A percentile compares a stretch with the other conserved stretches of the same genome.
These are phyloP conservation scores for Aegithalos caudatus DNA, from an alignment of 2,113 vertebrate species.

Conservation along the genomic window DNA sequence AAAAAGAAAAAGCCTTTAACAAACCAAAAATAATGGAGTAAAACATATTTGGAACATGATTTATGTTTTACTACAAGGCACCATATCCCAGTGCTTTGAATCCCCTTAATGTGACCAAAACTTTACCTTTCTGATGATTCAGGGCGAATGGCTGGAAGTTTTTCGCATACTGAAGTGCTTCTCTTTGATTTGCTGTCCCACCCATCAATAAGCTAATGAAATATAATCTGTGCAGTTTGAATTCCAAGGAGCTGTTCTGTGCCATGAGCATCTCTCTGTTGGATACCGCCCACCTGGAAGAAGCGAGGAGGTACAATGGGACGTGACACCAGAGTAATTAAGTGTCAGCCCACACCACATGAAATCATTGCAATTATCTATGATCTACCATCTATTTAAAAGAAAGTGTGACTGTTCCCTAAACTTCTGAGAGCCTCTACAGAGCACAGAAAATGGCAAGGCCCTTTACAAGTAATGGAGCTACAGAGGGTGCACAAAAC, in stretches of 20 bases:
- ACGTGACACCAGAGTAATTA: not conserved
- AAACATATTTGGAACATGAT: not conserved
- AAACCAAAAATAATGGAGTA: not conserved
- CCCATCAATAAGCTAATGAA: conserved; percentile 87
- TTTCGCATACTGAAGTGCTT: conserved; percentile 84
- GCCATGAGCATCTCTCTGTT: conserved; percentile 88
- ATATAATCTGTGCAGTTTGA: conserved; percentile 83
- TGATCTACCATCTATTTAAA: not conserved
- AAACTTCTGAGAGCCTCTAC: not conserved
- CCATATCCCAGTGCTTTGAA: not conserved
- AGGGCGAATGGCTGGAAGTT: conserved; percentile 85
- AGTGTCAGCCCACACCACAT: not conserved
- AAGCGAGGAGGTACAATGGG: conserved; percentile 3
- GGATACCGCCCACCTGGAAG: conserved; percentile 82
- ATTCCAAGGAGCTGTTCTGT: conserved; percentile 85
- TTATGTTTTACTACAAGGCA: not conserved
- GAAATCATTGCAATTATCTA: not conserved
- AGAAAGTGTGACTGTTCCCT: not conserved
- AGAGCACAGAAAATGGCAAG: not conserved
- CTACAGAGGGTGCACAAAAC: not conserved
- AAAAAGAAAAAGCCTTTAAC: not conserved
- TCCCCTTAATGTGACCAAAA: not conserved
- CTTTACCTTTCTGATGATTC: conserved; percentile 82
- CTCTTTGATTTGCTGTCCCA: conserved; percentile 82
- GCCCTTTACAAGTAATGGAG: not conserved